Evolutionary conservation across 2,888 invertebrate genomes (phyloP), one percentile per base, ranked within the genome.

Genomic region (Lasioglossum lativentre): DNA sequence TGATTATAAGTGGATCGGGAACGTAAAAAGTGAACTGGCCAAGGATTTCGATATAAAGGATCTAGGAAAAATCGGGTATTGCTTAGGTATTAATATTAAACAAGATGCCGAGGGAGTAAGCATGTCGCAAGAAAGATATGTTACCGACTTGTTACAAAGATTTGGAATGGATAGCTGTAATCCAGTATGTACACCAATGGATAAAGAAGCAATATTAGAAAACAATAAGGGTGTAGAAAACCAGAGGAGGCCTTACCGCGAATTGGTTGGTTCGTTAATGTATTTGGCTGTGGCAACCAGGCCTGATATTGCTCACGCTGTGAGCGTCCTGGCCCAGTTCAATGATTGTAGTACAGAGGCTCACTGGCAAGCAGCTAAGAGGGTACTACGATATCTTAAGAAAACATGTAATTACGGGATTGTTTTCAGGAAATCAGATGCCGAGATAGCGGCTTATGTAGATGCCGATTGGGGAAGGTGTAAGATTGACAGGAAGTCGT

Each of bases 81-180:
- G n/a, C n/a, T n/a, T n/a, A n/a, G n/a, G n/a, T n/a, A n/a, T n/a
- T n/a, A n/a, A n/a, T n/a, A n/a, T n/a, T n/a, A n/a, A n/a, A n/a
- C n/a, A n/a, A n/a, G n/a, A n/a, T n/a, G n/a, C n/a, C n/a, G n/a
- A n/a, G n/a, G n/a, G n/a, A n/a, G n/a, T n/a, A n/a, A n/a, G n/a
- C n/a, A n/a, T n/a, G n/a, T n/a, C n/a, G n/a, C n/a, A n/a, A n/a
- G n/a, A n/a, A n/a, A n/a, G n/a, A n/a, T n/a, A n/a, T n/a, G n/a
- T n/a, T n/a, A n/a, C n/a, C n/a, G n/a, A n/a, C n/a, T n/a, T n/a
- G n/a, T n/a, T n/a, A n/a, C n/a, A n/a, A n/a, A n/a, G n/a, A n/a
- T n/a, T n/a, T n/a, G n/a, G n/a, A n/a, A 89, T 89, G 87, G 30
- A 34, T 27, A 74, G 82, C 38, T 87, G 85, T 34, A 86, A 88